Evolutionary conservation across 2,113 vertebrate species (phyloP), one percentile per base, ranked within the genome.

Genomic region (Lucifuga dentata): DNA sequence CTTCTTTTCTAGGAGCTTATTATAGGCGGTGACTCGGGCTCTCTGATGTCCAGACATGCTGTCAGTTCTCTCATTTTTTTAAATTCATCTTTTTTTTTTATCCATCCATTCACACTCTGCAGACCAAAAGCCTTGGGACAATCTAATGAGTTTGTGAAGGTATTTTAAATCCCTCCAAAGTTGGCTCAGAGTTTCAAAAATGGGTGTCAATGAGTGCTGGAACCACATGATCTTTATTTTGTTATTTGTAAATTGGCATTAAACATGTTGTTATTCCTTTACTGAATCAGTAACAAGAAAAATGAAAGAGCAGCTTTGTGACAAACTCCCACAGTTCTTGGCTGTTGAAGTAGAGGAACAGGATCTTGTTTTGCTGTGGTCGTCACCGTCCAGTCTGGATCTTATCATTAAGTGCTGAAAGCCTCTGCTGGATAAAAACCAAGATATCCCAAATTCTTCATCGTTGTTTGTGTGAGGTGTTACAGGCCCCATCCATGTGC

Each of bases 11-110:
- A 94, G 93, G 92, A 91, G 91, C 88, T 89, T 88, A 91, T 84
- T 90, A 93, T 66, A 93, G 88, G 84, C 92, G 91, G 89, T 94
- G 92, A 94, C 91, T 90, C 62, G 65, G 80, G 88, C 67, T 85
- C 29, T 46, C 53, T 8, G 66, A 43, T 59, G 56, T 80, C 39
- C 77, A 73, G 72, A 81, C 71, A 50, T 77, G 57, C 78, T 62
- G 81, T 80, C 67, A 64, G 67, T 82, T 73, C 72, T 75, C 32
- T 58, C 58, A 50, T 41, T 72, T 8, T 45, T 62, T 63, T 69
- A n/a, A n/a, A 32, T 67, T 60, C 33, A 61, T 78, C 78, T 73
- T 59, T 79, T 61, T 79, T 78, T 65, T 51, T 65, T 65, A 41
- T 41, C 33, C 62, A 49, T 39, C 61, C 59, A 32, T 57, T 81